Evolutionary conservation across 1,140 invertebrate genomes (phyloP).

Genomic region (Conus ventricosus): DNA sequence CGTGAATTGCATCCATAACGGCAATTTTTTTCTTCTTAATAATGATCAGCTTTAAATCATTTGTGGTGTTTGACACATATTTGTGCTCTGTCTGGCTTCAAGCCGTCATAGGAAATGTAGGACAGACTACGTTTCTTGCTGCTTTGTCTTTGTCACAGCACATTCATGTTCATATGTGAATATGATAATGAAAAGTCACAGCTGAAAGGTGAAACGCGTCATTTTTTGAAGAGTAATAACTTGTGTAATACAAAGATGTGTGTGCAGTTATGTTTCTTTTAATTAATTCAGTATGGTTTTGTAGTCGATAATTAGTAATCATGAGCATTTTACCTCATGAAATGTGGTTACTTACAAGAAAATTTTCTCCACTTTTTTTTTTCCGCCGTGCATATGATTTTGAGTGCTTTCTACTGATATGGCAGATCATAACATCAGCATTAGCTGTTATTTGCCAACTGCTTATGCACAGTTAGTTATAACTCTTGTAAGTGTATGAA

Average conservation of each 20-base stretch:
- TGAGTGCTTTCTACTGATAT: conserved; percentile 24
- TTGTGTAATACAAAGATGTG: background rate
- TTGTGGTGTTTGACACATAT: background rate
- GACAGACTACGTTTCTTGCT: background rate
- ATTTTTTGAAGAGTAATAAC: background rate
- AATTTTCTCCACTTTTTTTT: conserved; percentile 17
- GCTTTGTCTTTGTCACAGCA: background rate
- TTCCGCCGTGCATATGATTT: conserved; percentile 17
- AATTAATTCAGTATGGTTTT: background rate
- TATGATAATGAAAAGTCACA: background rate
- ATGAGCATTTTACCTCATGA: conserved; percentile 24
- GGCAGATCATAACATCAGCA: conserved; percentile 33
- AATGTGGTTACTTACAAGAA: conserved; percentile 23
- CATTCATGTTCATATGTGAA: background rate
- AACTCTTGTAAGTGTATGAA: conserved; percentile 29
- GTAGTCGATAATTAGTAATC: conserved; percentile 13
- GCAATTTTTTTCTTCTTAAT: background rate
- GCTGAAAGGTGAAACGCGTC: background rate
- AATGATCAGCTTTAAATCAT: conserved; percentile 14
- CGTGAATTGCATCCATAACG: background rate
- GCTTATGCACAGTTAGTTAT: conserved; percentile 40
- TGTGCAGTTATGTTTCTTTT: background rate
- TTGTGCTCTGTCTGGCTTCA: background rate
- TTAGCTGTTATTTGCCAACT: conserved; percentile 42
- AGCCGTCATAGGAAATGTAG: background rate